phyloP scores from a whole-genome alignment of 2,797 vertebrate genomes.

The Hippocampus kuda region DNA sequence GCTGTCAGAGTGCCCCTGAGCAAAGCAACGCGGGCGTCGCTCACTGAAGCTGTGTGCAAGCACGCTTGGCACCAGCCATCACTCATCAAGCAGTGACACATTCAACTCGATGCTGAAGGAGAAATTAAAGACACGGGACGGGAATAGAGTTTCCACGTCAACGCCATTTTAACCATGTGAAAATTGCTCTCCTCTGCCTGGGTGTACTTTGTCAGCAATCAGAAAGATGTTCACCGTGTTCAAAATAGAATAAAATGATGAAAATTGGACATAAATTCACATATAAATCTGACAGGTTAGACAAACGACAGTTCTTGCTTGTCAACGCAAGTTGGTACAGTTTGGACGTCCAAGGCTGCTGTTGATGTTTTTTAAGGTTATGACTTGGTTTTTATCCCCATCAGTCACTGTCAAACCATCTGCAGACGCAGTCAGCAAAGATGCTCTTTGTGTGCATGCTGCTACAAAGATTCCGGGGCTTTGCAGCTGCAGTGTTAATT shows the following conservation, averaged over 20 bases:
- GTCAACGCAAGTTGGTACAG: constrained; percentile 48
- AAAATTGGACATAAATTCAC: neutral
- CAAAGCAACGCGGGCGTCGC: neutral
- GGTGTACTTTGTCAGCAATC: neutral
- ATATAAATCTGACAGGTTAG: neutral
- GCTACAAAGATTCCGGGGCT: neutral
- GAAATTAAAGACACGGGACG: constrained; percentile 10
- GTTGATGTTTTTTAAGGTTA: constrained; percentile 19
- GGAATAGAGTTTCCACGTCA: constrained; percentile 3
- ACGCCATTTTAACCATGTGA: neutral
- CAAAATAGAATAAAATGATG: neutral
- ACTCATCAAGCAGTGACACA: constrained; percentile 3
- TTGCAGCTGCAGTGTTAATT: neutral
- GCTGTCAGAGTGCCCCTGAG: constrained; percentile 9
- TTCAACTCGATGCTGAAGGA: constrained; percentile 1
- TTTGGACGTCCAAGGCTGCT: constrained; percentile 32
- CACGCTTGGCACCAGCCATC: constrained; percentile 4
- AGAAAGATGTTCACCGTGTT: neutral
- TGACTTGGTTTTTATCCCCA: neutral
- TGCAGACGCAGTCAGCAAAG: neutral
- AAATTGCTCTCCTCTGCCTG: neutral
- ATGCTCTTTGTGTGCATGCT: constrained; percentile 2
- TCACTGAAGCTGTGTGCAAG: neutral
- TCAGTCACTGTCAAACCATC: neutral
- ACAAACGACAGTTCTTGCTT: constrained; percentile 2